Base-by-base conservation (phyloP, 2,888 invertebrate species). In the Automeris io region DNA sequence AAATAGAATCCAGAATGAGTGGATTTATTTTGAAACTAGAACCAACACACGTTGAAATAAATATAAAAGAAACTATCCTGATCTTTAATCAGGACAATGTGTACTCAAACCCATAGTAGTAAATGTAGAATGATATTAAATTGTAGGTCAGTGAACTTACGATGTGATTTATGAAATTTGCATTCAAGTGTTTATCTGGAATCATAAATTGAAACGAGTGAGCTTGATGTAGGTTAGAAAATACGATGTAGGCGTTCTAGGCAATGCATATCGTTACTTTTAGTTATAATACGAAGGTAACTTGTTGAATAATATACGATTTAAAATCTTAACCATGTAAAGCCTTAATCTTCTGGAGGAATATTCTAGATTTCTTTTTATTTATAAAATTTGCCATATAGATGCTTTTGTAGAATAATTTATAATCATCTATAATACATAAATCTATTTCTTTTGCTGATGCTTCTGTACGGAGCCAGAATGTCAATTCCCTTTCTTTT, bases 1-100 rank as follows among this genome's bases (percentile, higher is more conserved):
- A 68, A 82, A 81, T 85, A 82, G 80, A 73, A 57, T 59, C 46
- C 57, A 61, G 61, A 63, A 66, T 61, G 73, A 67, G 78, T 75
- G 75, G 72, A 63, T 73, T 71, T 81, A 80, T 79, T 79, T 77
- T 72, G 64, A 74, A 72, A 62, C 68, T 53, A 59, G 58, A 65
- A 61, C 57, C 47, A 42, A 54, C 23, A 57, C 61, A 57, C 57
- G 59, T 68, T 59, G 61, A 64, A 61, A 57, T 49, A 51, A 54
- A 65, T 57, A 52, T 56, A 49, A 55, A 49, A 43, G 54, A 54
- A 52, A 55, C 52, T 51, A 50, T 58, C 48, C 42, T 39, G 45
- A 43, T 56, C 56, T 59, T 54, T 54, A 58, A 53, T 50, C 46
- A 44, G 49, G 41, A 37, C 42, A 11, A 40, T 42, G 24, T 42